Evolutionary conservation across 2,797 vertebrate species (phyloP).

Genomic region (Ambastaia sidthimunki): DNA sequence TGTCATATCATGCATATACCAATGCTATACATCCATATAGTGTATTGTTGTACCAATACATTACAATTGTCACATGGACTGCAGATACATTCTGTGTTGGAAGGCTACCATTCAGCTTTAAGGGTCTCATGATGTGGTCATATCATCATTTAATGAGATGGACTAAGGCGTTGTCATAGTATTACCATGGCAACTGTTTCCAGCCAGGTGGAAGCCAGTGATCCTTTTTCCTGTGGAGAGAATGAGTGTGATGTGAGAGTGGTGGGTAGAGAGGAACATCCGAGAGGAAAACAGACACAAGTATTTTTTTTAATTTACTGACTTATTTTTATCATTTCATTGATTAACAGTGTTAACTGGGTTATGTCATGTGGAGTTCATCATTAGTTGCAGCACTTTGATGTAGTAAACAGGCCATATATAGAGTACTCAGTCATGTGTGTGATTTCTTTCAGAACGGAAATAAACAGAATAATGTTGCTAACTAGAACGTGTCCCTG

Average conservation of each 20-base stretch:
- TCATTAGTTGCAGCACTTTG: background rate
- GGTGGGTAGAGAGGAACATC: slow-evolving; percentile 34
- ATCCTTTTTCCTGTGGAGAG: slow-evolving; percentile 50
- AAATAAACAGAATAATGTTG: background rate
- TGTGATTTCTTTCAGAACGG: background rate
- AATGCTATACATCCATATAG: background rate
- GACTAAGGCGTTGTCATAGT: slow-evolving; percentile 65
- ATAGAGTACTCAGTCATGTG: background rate
- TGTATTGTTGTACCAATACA: background rate
- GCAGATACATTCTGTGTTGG: background rate
- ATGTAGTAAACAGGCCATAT: slow-evolving; percentile 1
- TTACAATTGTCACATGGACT: background rate
- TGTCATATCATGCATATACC: background rate
- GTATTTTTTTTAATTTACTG: slow-evolving; percentile 39
- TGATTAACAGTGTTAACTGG: slow-evolving; percentile 27
- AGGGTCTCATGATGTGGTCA: slow-evolving; percentile 33
- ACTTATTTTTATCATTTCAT: slow-evolving; percentile 42
- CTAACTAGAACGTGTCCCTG: background rate
- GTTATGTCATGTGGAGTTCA: background rate
- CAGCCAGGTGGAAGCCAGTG: slow-evolving; percentile 55
- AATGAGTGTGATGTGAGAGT: slow-evolving; percentile 41
- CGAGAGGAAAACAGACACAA: slow-evolving; percentile 28
- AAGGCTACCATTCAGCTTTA: slow-evolving; percentile 9
- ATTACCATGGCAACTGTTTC: slow-evolving; percentile 62
- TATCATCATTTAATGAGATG: slow-evolving; percentile 53